A percentile compares a stretch with the other conserved stretches of the same genome.
These are phyloP conservation scores for Lacerta bilineata DNA, from an alignment of 2,797 vertebrate species.

Conservation along the genomic window DNA sequence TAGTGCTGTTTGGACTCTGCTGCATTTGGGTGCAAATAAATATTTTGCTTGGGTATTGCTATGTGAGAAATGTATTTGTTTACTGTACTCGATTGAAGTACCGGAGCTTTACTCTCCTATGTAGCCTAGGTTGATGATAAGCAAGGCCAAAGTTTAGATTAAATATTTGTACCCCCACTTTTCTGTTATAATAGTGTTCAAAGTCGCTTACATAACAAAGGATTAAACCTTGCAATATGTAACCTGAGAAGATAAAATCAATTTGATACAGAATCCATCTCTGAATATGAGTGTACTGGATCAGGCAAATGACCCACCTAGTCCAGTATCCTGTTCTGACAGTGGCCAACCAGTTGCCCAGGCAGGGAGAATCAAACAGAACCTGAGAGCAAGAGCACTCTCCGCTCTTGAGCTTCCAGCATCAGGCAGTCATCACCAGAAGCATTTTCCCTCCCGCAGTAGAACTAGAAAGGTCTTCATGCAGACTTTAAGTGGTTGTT, in stretches of 20 bases:
- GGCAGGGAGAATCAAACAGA: too few species aligned
- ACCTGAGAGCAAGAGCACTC: too few species aligned
- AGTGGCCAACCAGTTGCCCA: too few species aligned
- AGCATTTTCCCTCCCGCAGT: too few species aligned
- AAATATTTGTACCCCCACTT: too few species aligned
- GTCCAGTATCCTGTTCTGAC: too few species aligned
- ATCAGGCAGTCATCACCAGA: too few species aligned
- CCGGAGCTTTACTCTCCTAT: not conserved
- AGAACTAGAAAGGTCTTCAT: not conserved
- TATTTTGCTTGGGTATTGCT: not conserved
- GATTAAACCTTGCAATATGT: not conserved
- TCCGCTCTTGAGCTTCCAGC: too few species aligned
- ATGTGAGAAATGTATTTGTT: not conserved
- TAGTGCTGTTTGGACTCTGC: not conserved
- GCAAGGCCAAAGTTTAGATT: too few species aligned
- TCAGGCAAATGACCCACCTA: too few species aligned
- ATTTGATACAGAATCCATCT: not conserved
- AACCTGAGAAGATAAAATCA: not conserved
- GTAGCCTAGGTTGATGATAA: not conserved
- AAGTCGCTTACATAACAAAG: not conserved
- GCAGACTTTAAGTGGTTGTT: not conserved
- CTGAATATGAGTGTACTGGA: too few species aligned
- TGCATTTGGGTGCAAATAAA: constrained; percentile 27
- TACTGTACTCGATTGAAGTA: not conserved
- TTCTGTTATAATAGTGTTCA: not conserved